Conservation (phyloP, 2,113 vertebrate species). For the Nymphicus hollandicus region DNA sequence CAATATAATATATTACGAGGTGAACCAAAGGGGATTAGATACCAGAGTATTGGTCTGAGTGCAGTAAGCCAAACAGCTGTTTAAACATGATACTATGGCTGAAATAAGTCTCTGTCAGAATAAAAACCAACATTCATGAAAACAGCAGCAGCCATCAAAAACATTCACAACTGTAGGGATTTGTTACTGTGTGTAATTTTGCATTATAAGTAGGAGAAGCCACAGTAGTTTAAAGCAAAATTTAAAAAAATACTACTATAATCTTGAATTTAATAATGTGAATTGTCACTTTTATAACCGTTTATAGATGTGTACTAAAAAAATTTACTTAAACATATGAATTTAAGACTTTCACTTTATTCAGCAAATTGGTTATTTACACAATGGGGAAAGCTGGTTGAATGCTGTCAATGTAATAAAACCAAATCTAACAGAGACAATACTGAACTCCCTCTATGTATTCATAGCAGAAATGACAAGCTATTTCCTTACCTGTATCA, state of each 20-base stretch:
- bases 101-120: conserved; percentile 51
- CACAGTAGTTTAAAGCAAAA: conserved; percentile 55
- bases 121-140: conserved; percentile 66
- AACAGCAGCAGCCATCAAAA: conserved; percentile 65
- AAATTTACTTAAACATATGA: conserved; percentile 81
- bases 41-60: conserved; percentile 11
- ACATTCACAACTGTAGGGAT: conserved; percentile 58
- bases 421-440: conserved; percentile 78
- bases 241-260: conserved; percentile 9
- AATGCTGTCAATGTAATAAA: conserved; percentile 78
- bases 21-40: conserved; percentile 33
- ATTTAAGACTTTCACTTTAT: conserved; percentile 87
- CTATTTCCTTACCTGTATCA: conserved; percentile 84
- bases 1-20: conserved; percentile 30
- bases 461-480: conserved; percentile 67
- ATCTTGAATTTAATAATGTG: conserved; percentile 61
- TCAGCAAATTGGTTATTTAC: conserved; percentile 85
- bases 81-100: conserved; percentile 60
- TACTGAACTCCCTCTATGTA: conserved; percentile 72
- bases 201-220: conserved; percentile 51
- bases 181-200: conserved; percentile 45
- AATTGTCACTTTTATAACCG: conserved; percentile 60
- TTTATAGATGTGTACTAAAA: conserved; percentile 73
- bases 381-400: conserved; percentile 80
- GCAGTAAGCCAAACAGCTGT: conserved; percentile 48